Evolutionary conservation across 2,888 invertebrate species (phyloP), one percentile per base, ranked within the genome.

Genomic region (Tethea ocularis): DNA sequence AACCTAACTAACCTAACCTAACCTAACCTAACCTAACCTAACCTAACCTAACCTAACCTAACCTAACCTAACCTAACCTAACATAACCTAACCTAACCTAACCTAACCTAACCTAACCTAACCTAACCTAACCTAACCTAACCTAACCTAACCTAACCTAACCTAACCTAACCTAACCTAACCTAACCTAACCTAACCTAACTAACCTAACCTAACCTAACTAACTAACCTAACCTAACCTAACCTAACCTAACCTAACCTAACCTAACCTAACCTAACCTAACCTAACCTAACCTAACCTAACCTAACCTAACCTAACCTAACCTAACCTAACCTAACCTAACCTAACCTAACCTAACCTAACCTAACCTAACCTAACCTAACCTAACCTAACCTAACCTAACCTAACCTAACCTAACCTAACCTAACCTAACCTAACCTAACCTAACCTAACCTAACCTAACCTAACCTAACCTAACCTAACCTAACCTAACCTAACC

Each of bases 401-500:
- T 57, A 51, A 52, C 57, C 57, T 57, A 57, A 52, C 57, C 57
- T 57, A 57, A 57, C 57, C 57, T 57, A 57, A 57, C 57, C 33
- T 51, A 57, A 51, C 51, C 51, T 29, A 51, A 29, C 57, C 51
- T 51, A 57, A 20, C 20, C 20, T 20, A 20, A 20, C 51, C 20
- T 20, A 20, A 20, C 51, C 20, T n/a, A n/a, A 51, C 57, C 29
- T 29, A 51, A 51, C 57, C 59, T 36, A 51, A 52, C 52, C 64
- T 63, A 61, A 61, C 63, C 63, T 63, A 60, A 60, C 63, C 63
- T 59, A 61, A 61, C 63, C 63, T 63, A 59, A 61, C 67, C 67
- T 67, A 64, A 64, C 67, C 63, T 68, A 66, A 66, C 68, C 67
- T 67, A 61, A 64, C 62, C 62, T 61, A 61, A 64, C 67, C 67